A percentile compares a stretch with the other conserved stretches of the same genome.
These are phyloP conservation scores for Zosterops borbonicus DNA, from an alignment of 2,113 vertebrate species.

Conservation along the genomic window DNA sequence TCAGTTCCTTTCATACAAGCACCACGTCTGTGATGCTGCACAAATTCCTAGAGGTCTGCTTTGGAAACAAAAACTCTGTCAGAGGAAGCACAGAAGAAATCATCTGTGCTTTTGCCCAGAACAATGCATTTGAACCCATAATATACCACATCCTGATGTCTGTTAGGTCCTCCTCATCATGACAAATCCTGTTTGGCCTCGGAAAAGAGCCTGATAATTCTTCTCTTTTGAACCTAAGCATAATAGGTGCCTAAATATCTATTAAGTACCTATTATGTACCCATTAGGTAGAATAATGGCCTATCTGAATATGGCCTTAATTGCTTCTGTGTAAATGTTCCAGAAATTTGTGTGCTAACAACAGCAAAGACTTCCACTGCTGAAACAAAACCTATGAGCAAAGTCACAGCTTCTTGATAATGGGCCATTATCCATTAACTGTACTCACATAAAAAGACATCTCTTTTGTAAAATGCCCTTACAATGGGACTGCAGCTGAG, in stretches of 20 bases:
- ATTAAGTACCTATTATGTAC: constrained; percentile 17
- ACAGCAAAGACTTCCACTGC: constrained; percentile 3
- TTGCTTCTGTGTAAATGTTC: constrained; percentile 43
- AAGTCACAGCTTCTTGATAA: constrained; percentile 55
- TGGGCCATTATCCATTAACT: constrained; percentile 45
- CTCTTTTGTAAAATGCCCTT: neutral
- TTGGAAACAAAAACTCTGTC: neutral
- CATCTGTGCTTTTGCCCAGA: neutral
- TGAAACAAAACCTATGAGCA: constrained; percentile 27
- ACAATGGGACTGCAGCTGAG: neutral
- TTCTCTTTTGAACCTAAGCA: constrained; percentile 13
- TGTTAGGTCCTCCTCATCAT: neutral
- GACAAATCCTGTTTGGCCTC: neutral
- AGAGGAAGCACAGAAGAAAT: neutral
- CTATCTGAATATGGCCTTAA: constrained; percentile 24
- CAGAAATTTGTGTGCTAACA: constrained; percentile 41
- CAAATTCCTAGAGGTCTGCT: neutral
- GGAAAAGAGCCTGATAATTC: neutral
- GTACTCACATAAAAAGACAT: constrained; percentile 9
- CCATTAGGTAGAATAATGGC: constrained; percentile 43
- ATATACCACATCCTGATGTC: neutral
- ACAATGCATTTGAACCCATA: neutral
- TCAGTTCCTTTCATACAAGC: neutral
- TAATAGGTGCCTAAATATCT: constrained; percentile 14
- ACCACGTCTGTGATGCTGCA: neutral